Conservation (phyloP, 2,113 vertebrate genomes). For the Cheilinus undulatus region DNA sequence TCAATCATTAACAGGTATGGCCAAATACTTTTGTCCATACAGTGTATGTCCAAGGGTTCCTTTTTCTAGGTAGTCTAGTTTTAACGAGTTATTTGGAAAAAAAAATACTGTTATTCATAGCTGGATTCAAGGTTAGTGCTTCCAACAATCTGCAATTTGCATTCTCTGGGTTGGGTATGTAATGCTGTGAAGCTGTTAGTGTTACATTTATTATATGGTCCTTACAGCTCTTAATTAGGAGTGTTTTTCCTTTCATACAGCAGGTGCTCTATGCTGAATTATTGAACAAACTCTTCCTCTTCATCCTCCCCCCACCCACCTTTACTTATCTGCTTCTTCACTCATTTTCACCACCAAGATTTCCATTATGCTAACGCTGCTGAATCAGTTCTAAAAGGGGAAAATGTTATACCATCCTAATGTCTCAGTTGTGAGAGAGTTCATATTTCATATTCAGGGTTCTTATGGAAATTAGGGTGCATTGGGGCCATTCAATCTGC, state of each 20-base stretch:
- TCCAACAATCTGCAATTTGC: not conserved
- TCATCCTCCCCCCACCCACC: slow-evolving; percentile 19
- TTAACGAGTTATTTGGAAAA: too few relatives aligned
- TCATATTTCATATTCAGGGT: not conserved
- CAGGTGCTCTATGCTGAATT: slow-evolving; percentile 61
- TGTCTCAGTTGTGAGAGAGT: not conserved
- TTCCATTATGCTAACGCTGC: slow-evolving; percentile 50
- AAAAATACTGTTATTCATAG: too few relatives aligned
- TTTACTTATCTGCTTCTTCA: slow-evolving; percentile 38
- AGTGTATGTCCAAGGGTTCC: too few relatives aligned
- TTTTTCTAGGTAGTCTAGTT: too few relatives aligned
- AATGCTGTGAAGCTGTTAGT: not conserved
- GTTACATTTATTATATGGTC: not conserved
- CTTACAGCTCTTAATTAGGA: slow-evolving; percentile 19
- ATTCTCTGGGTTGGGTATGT: not conserved
- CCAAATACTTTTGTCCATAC: too few relatives aligned
- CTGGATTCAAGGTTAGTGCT: too few relatives aligned
- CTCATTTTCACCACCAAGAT: slow-evolving; percentile 47
- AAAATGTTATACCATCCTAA: slow-evolving; percentile 1
- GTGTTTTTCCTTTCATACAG: slow-evolving; percentile 25
- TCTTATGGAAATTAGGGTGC: not conserved
- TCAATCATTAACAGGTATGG: too few relatives aligned
- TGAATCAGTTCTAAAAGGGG: slow-evolving; percentile 27
- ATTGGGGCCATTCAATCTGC: not conserved
- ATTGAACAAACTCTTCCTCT: slow-evolving; percentile 51